phyloP scores from a whole-genome alignment of 2,113 vertebrate species.

The Typhlomys cinereus region DNA sequence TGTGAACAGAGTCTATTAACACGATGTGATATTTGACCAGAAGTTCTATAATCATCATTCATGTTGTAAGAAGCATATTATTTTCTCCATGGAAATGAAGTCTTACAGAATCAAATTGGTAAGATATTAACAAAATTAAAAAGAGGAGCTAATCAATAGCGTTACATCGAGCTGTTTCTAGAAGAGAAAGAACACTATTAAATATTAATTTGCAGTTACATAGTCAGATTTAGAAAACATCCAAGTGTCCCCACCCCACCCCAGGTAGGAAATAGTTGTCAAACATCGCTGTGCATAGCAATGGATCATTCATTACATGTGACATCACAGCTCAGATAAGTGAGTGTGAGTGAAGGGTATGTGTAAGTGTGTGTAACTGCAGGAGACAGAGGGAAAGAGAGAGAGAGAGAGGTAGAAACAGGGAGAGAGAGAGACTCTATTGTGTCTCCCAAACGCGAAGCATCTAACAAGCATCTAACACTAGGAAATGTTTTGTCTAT shows the following conservation, averaged over 20 bases:
- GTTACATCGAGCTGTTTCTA: neutral
- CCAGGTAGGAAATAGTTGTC: neutral
- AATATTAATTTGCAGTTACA: neutral
- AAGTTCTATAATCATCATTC: neutral
- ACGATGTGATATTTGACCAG: neutral
- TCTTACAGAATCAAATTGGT: neutral
- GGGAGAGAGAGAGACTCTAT: neutral
- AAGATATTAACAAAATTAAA: neutral
- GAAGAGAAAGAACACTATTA: neutral
- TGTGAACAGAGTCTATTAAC: neutral
- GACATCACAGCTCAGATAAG: neutral
- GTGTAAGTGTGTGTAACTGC: fast-evolving
- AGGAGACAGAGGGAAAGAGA: neutral
- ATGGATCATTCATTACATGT: no score
- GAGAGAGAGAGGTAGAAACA: no score
- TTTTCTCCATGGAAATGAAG: neutral
- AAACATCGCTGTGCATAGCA: neutral
- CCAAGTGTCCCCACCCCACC: neutral
- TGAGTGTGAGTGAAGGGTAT: neutral
- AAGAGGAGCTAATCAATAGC: neutral
- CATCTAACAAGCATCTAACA: neutral
- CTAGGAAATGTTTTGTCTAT: no score
- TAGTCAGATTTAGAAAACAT: neutral
- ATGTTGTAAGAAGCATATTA: neutral
- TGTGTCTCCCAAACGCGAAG: neutral